Evolutionary conservation across 2,888 invertebrate species (phyloP), one percentile per base, ranked within the genome.

Genomic region (Drosophila picticornis): DNA sequence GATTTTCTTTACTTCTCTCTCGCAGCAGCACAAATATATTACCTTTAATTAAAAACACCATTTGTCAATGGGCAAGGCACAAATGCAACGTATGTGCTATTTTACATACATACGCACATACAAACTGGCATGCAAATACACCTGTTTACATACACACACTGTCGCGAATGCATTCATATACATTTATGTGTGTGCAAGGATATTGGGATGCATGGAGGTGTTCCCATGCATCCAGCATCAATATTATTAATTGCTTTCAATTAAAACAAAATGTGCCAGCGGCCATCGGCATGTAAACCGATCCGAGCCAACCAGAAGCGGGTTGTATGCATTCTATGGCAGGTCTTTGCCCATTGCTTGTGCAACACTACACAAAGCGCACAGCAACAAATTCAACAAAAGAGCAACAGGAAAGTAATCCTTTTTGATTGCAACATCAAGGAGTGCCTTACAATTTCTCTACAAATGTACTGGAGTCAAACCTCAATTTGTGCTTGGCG

Each of bases 231-330:
- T 62, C 55, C 64, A 43, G 53, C 63, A 56, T 77, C 83, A 81
- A 77, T 81, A 81, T 81, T 81, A 81, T 81, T 81, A 81, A 81
- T 81, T 81, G 81, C 81, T 80, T 80, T 81, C 83, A 81, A 81
- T 81, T 81, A 81, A 83, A 71, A 66, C 70, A 69, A 74, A 82
- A 74, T 61, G 58, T 43, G 56, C 25, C 50, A 63, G 25, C 62
- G 19, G 31, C 27, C 13, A 56, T 4, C 29, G 27, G 22, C 27
- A 56, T 38, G 56, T 38, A 38, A 40, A 40, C 36, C 27, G 36
- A 36, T 25, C 27, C 25, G 27, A 56, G 27, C 55, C n/a, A 13
- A 38, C 19, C 36, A 6, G 13, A 9, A 56, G 6, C 57, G 29
- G 16, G 16, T 31, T 29, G 29, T 16, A 22, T 16, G 31, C 22